Conservation (phyloP, 2,888 invertebrate species). For the Apodemia hepburni region DNA sequence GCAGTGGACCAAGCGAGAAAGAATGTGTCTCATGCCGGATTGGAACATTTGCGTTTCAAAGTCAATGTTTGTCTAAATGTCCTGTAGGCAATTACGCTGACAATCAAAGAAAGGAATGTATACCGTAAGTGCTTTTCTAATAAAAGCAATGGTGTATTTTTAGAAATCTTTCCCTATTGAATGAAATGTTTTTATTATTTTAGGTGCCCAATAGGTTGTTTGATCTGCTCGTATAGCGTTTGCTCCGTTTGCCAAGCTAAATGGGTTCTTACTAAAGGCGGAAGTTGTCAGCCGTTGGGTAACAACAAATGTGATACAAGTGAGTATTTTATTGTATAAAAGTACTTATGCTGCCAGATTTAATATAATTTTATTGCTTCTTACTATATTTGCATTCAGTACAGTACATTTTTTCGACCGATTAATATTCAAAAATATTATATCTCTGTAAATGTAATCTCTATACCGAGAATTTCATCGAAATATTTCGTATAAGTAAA, state of each 20-base stretch:
- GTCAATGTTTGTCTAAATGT: conserved; percentile 86
- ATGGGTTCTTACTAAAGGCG: conserved; percentile 87
- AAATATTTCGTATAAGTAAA: too few species aligned
- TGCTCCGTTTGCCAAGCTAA: conserved; percentile 88
- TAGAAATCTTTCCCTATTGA: conserved; percentile 27
- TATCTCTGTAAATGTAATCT: too few species aligned
- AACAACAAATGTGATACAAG: conserved; percentile 88
- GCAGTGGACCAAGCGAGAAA: conserved; percentile 87
- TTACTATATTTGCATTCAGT: not conserved
- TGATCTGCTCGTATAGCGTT: conserved; percentile 84
- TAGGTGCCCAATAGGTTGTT: conserved; percentile 88
- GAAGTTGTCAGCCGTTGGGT: conserved; percentile 86
- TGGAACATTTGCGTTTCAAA: conserved; percentile 85
- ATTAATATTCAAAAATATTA: too few species aligned
- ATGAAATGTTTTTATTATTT: conserved; percentile 39
- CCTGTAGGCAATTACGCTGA: conserved; percentile 87
- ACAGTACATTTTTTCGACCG: too few species aligned
- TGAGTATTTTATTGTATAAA: conserved; percentile 59
- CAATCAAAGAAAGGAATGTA: conserved; percentile 88
- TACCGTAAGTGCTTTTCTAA: conserved; percentile 66
- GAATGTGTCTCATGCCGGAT: conserved; percentile 90
- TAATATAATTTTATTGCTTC: not conserved
- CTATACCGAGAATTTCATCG: too few species aligned
- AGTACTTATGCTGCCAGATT: not conserved
- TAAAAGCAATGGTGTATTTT: conserved; percentile 27